Evolutionary conservation across 2,888 invertebrate genomes (phyloP), one percentile per base, ranked within the genome.

Genomic region (Altica lythri): DNA sequence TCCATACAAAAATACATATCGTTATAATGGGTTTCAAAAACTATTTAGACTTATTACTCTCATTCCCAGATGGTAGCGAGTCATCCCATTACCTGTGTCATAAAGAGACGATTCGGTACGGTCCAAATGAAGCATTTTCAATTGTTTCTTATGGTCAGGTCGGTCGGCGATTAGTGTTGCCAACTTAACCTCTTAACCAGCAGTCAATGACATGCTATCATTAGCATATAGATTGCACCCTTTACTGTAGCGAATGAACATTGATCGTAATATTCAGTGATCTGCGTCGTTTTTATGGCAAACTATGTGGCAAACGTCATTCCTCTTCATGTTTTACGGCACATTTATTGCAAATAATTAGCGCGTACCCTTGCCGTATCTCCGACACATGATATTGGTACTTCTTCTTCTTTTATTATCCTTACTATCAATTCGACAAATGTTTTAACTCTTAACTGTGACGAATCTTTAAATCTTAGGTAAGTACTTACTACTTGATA

Each of bases 171-270:
- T 73, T 73, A 72, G 71, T 68, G 67, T 65, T 68, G 72, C 72
- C 71, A 72, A 68, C 68, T 74, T 74, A 73, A 74, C 72, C 73
- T 72, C 67, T 72, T 69, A 69, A 69, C 65, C 62, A 63, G 62
- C 68, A 67, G 64, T 64, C 71, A 70, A 61, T 61, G 60, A 61
- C 70, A 61, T 61, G 63, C 61, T 65, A 65, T 65, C 66, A 75
- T 76, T 76, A 73, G 76, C 76, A 76, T 76, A 75, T 76, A 76
- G 74, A 76, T 76, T 75, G 71, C 72, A 67, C 73, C 73, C 73
- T 72, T 68, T 65, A 67, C 69, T 70, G 71, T 69, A 64, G 62
- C 72, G 67, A 72, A 72, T 71, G 63, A 52, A 62, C 62, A 63
- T 60, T 62, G 71, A 69, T 70, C 66, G 67, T 68, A 70, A 70